Evolutionary conservation across 2,888 invertebrate species (phyloP), one percentile per base, ranked within the genome.

Genomic region (Tuberolachnus salignus): DNA sequence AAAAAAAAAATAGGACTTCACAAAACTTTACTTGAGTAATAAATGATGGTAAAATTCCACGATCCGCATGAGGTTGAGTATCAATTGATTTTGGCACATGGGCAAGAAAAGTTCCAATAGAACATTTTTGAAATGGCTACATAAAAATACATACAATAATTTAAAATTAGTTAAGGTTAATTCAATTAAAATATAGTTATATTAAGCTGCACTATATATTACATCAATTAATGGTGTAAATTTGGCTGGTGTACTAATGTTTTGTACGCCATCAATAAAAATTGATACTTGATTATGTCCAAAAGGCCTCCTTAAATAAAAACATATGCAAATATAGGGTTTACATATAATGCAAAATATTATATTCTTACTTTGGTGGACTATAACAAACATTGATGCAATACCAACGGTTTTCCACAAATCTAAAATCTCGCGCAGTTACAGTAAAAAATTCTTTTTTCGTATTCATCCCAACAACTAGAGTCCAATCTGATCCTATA

Each of bases 371-470:
- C 83, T 83, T 83, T 21, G 87, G 85, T 70, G 85, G 85, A 42
- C 84, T 83, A 81, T 87, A 87, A 42, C 85, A 85, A 55, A 90
- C 86, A 19, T 88, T 88, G 3, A 90, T 83, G 81, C 87, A 89
- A 83, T 90, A 90, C 90, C 90, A 90, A 78, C 87, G 86, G 42
- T 85, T 85, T 84, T 87, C 87, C 61, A 84, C 83, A 42, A 87
- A 82, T 8, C 84, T 83, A 34, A 83, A 82, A 66, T 86, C 88
- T 51, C 86, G 84, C 4, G 89, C 87, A 1, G 88, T 85, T 1
- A 89, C 87, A 42, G 89, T 87, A 11, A 88, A 85, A 83, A 88
- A 89, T 83, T 90, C 89, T 71, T 89, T 88, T 82, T 88, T 88
- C 34, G 87, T 88, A 46, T 87, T 84, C 1, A 89, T 87, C 13